Evolutionary conservation across 2,113 vertebrate genomes (phyloP), one percentile per base, ranked within the genome.

Genomic region (Eptesicus fuscus): DNA sequence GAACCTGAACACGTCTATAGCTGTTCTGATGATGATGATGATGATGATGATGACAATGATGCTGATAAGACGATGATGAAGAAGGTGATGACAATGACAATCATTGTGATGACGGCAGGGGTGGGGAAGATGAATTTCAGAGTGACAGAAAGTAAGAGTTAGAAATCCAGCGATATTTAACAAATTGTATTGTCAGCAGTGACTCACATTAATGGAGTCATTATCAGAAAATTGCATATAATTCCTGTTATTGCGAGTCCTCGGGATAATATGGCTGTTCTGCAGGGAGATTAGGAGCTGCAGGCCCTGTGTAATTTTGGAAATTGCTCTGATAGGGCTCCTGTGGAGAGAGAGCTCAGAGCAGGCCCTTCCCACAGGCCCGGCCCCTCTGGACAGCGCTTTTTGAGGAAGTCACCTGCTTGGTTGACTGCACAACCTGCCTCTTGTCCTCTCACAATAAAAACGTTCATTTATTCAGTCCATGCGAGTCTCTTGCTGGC

Each of bases 181-280:
- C 96, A 96, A 97, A 97, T 96, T 96, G 96, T 96, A 91, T 96
- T 97, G 97, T 97, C 97, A 97, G 96, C 95, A 91, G 96, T 93
- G 95, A 95, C 95, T 97, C 97, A 95, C 93, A 95, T 95, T 97
- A 96, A 97, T 97, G 94, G 96, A 96, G 91, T 96, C 97, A 97
- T 97, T 97, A 97, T 97, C 97, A 97, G 96, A 95, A 97, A 97
- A 97, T 97, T 97, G 95, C 88, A 77, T 96, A 93, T 96, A 97
- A 97, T 97, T 97, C 94, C 94, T 96, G 92, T 95, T 93, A 97
- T 96, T 96, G 96, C 92, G 67, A 88, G 96, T 96, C 95, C 97
- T 96, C 96, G 23, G 96, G 88, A 97, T 97, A 97, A 96, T 93
- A 96, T 51, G 95, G 94, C 96, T 95, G 94, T 90, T 96, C 96